phyloP scores from a whole-genome alignment of 2,888 invertebrate species.

The Coleophora flavipennella region DNA sequence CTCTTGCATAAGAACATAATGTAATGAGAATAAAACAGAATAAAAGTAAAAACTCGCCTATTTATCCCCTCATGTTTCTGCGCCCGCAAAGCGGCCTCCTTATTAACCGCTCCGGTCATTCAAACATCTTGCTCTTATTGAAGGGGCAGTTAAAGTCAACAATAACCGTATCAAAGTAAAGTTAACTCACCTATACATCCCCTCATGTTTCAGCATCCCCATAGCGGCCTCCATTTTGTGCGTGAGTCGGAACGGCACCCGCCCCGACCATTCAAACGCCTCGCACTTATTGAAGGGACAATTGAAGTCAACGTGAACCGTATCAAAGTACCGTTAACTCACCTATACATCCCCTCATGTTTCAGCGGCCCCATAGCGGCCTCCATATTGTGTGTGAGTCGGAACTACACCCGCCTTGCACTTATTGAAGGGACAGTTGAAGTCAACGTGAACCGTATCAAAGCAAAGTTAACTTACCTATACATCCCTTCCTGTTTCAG shows the following conservation, averaged over 20 bases:
- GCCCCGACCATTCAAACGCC: too few relatives aligned
- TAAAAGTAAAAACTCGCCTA: conserved; percentile 49
- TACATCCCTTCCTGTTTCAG: conserved; percentile 95
- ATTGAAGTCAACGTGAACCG: conserved; percentile 98
- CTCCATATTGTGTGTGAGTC: conserved; percentile 97
- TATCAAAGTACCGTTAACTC: conserved; percentile 83
- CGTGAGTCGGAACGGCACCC: conserved; percentile 97
- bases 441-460: conserved; percentile 97
- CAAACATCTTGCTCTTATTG: conserved; percentile 89
- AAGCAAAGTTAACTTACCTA: conserved; percentile 93
- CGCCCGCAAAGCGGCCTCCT: conserved; percentile 97
- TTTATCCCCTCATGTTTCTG: conserved; percentile 93
- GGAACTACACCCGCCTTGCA: conserved; percentile 91
- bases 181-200: conserved; percentile 94
- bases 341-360: conserved; percentile 88
- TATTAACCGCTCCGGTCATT: conserved; percentile 97
- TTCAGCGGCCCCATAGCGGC: conserved; percentile 96
- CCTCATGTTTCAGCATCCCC: conserved; percentile 95
- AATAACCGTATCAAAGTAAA: conserved; percentile 94
- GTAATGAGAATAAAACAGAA: too few relatives aligned
- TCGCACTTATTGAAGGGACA: conserved; percentile 96
- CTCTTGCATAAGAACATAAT: too few relatives aligned
- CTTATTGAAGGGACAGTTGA: conserved; percentile 97
- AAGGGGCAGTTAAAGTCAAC: conserved; percentile 99
- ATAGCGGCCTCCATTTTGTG: conserved; percentile 97